Conservation (phyloP, 1,140 invertebrate genomes). For the Megalopta genalis region DNA sequence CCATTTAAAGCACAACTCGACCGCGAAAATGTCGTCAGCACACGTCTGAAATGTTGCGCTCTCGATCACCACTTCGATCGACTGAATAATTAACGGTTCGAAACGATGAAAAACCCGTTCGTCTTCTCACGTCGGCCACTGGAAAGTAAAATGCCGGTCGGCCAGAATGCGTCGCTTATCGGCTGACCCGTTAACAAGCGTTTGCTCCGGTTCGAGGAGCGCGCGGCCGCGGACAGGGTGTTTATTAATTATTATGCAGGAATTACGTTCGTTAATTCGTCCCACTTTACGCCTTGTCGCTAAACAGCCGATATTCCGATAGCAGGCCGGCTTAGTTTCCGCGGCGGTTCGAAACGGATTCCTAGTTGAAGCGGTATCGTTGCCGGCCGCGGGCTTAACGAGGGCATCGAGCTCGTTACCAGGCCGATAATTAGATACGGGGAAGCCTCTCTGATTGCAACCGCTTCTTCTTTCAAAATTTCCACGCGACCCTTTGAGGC, state of each 20-base stretch:
- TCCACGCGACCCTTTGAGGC: neutral
- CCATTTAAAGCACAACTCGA: too few species aligned
- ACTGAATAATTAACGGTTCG: too few species aligned
- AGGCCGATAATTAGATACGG: conserved; percentile 37
- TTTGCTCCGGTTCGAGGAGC: neutral
- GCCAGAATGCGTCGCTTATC: neutral
- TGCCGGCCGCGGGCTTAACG: conserved; percentile 28
- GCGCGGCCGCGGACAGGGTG: neutral
- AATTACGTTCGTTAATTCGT: conserved; percentile 10
- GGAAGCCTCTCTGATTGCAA: conserved; percentile 21
- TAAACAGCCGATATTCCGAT: conserved; percentile 35
- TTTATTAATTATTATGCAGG: conserved; percentile 4
- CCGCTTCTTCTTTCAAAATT: conserved; percentile 41
- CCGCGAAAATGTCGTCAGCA: too few species aligned
- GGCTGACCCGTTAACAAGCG: neutral
- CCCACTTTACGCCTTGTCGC: neutral
- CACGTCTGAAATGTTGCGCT: too few species aligned
- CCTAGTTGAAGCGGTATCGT: neutral
- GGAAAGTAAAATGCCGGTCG: too few species aligned
- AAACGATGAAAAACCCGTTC: too few species aligned
- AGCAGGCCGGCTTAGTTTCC: conserved; percentile 1
- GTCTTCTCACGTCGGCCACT: too few species aligned
- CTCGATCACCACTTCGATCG: too few species aligned
- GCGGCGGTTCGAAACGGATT: neutral
- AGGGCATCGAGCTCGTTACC: conserved; percentile 36